Evolutionary conservation across 2,888 invertebrate genomes (phyloP), one percentile per base, ranked within the genome.

Genomic region (Craniophora ligustri): DNA sequence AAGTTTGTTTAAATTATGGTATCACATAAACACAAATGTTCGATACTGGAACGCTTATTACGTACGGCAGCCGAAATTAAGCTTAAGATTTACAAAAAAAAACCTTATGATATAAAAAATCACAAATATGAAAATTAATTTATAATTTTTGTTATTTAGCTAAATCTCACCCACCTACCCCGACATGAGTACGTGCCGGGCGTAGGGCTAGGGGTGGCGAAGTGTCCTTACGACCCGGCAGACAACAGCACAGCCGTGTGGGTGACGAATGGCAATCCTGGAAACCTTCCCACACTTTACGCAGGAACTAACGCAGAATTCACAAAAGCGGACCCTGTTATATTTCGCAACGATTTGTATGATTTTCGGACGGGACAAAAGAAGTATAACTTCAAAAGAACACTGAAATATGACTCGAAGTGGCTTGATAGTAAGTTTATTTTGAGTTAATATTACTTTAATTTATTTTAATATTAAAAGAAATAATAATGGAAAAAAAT

Each of bases 201-300:
- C 49, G 94, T 95, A 49, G 96, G 96, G n/a, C 88, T 94, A 49
- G 96, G 96, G 16, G 94, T 95, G 48, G 96, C 96, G 39, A 95
- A 95, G 79, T 96, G 96, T 81, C 96, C 96, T 7, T 96, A 95
- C 79, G 96, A 96, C 86, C 96, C 96, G 0, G 94, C 94, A 53
- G 96, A 96, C 85, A 96, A 96, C 89, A 95, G 95, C 72, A 96
- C 96, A 2, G 96, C 96, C 3, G 95, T 96, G 28, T 96, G 95
- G 94, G 95, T 96, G 83, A 95, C 95, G 49, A 85, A 89, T 59
- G 96, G 96, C 57, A 96, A 96, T 82, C 95, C 96, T 46, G 95
- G 95, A 50, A 94, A 92, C 30, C 86, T 95, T 34, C 94, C 95
- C 21, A 95, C 95, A 0, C 87, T 96, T 6, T 96, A 96, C 85